Percentiles rank a stretch among this genome's conserved stretches.
These are phyloP conservation scores for Caenorhabditis brenneri DNA, from an alignment of 1,140 invertebrate species.

Conservation along the genomic window DNA sequence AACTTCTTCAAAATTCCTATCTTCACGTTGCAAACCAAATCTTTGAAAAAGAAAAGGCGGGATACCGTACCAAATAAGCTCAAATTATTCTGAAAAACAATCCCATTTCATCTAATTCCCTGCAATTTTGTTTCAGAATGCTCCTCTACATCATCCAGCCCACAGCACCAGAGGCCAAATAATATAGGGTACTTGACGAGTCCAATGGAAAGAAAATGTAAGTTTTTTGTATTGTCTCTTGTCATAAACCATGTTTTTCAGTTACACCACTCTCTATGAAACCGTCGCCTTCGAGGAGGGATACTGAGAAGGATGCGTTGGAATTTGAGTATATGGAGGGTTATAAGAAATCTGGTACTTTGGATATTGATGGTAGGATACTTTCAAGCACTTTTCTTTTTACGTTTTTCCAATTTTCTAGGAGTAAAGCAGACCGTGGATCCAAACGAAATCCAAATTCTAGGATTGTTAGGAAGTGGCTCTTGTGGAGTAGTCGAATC, in stretches of 20 bases:
- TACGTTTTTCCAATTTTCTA: not conserved
- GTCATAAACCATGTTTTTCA: not conserved
- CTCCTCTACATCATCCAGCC: constrained; percentile 44
- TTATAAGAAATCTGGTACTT: not conserved
- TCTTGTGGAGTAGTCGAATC: constrained; percentile 28
- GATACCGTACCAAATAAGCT: no score
- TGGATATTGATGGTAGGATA: not conserved
- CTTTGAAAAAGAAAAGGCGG: no score
- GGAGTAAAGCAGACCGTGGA: not conserved
- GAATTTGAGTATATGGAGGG: constrained; percentile 1
- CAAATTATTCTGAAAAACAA: not conserved
- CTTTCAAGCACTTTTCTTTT: not conserved
- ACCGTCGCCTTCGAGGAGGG: constrained; percentile 9
- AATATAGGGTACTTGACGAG: constrained; percentile 43
- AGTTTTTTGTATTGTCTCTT: not conserved
- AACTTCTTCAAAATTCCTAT: no score
- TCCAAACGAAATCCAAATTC: constrained; percentile 17
- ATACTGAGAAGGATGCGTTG: constrained; percentile 18
- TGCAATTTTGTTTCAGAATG: constrained; percentile 23
- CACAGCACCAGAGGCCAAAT: constrained; percentile 11
- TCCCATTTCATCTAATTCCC: not conserved
- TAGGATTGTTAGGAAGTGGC: not conserved
- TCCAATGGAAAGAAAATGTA: constrained; percentile 42
- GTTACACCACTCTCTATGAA: not conserved
- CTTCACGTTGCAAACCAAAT: no score